phyloP scores from a whole-genome alignment of 2,113 vertebrate species.

The Calyptommatus sinebrachiatus region DNA sequence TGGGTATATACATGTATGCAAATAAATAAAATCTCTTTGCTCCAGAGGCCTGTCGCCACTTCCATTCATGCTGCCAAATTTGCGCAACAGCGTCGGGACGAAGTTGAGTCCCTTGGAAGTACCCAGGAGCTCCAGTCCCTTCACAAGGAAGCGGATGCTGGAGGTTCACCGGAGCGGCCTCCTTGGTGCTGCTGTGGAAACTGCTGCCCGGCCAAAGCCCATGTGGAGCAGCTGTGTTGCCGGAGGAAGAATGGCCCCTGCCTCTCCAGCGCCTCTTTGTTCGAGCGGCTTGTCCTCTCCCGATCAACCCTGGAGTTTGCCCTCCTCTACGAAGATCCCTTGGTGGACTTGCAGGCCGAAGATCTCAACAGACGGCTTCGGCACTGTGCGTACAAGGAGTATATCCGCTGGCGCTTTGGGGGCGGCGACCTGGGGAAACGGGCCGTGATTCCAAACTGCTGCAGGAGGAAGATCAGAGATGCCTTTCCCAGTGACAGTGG shows the following conservation, averaged over 20 bases:
- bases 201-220: slow-evolving; percentile 40
- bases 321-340: slow-evolving; percentile 75
- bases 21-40: slow-evolving; percentile 24
- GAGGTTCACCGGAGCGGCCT: neutral
- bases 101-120: neutral
- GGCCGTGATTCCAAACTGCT: slow-evolving; percentile 78
- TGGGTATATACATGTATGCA: too few relatives aligned
- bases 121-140: slow-evolving; percentile 24
- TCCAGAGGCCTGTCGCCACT: slow-evolving; percentile 57
- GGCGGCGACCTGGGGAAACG: slow-evolving; percentile 53
- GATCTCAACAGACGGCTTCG: slow-evolving; percentile 48
- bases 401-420: slow-evolving; percentile 77
- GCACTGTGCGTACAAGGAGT: slow-evolving; percentile 74
- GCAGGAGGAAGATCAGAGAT: slow-evolving; percentile 71
- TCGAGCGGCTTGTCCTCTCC: slow-evolving; percentile 71
- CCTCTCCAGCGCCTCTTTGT: slow-evolving; percentile 67
- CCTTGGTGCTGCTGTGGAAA: slow-evolving; percentile 73
- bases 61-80: slow-evolving; percentile 31
- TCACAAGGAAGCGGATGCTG: fast-evolving
- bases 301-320: slow-evolving; percentile 62
- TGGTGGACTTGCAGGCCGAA: slow-evolving; percentile 37
- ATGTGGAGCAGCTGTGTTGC: slow-evolving; percentile 80
- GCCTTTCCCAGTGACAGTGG: slow-evolving; percentile 67
- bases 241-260: slow-evolving; percentile 54
- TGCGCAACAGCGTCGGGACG: neutral